Base-by-base conservation (phyloP, 2,113 vertebrate species). In the Phrynosoma platyrhinos region DNA sequence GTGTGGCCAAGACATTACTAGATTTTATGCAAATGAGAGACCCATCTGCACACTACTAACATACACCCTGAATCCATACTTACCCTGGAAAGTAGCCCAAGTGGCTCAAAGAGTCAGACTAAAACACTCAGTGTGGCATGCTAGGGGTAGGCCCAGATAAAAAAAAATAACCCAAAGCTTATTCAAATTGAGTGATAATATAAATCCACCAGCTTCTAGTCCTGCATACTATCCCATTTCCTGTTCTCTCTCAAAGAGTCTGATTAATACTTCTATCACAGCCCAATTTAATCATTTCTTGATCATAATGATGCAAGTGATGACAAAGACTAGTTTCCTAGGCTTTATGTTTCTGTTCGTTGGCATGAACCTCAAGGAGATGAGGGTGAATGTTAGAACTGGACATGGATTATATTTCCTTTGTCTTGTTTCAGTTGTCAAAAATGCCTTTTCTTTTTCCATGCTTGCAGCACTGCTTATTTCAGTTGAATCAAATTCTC, bases 341-440 rank as follows among this genome's bases (percentile, higher is more conserved):
- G 18, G 42, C 88, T 20, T 55, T 18, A 5, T 7, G 1, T 72
- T 71, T 53, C 30, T 62, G 9, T 55, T 27, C 1, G 4, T 16
- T 52, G 10, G 23, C 6, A 21, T 30, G 58, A 62, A n/a, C 14
- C 27, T 62, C 2, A 52, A 66, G 6, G 10, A 66, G 58, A 64
- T 78, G 58, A 62, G 9, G 25, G 13, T 30, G 30, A 68, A 64
- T 79, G 27, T 32, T 25, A 16, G 40, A 62, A 47, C 2, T 82
- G 32, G 21, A 82, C 58, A 76, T 62, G 13, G 66, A 9, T 82
- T 91, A 88, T n/a, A 40, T 47, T 83, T 87, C 0, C 0, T 75
- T 40, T 84, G 20, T 90, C 27, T 89, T 92, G 83, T 85, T 89
- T 81, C 27, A 91, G 1, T 9, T 71, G 1, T 89, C 88, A 68